Conservation (phyloP, 2,113 vertebrate genomes). For the Phocoena sinus region DNA sequence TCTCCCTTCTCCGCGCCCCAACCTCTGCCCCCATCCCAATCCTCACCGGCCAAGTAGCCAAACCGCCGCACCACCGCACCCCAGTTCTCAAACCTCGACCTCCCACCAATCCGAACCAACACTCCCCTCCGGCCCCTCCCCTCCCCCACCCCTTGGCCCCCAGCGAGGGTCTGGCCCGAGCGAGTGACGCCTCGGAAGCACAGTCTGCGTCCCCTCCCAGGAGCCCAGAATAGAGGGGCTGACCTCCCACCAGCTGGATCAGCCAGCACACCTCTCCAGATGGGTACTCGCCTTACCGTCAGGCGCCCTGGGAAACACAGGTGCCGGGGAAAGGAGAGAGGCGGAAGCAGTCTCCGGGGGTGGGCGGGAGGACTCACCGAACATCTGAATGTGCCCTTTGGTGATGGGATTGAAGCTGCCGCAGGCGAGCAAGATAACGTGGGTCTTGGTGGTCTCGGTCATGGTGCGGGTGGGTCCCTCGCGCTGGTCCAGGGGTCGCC, state of each 20-base stretch:
- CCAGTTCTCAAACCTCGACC: background rate
- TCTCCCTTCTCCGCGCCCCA: background rate
- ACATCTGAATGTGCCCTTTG: conserved; percentile 98
- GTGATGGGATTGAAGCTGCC: conserved; percentile 99
- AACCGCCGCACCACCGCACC: background rate
- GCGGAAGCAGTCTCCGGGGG: conserved; percentile 28
- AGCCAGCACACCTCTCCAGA: background rate
- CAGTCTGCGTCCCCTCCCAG: background rate
- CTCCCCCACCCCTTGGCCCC: conserved; percentile 15
- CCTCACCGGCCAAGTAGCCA: background rate
- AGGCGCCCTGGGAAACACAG: conserved; percentile 28
- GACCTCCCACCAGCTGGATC: background rate
- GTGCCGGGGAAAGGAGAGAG: background rate
- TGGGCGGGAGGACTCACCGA: conserved; percentile 85
- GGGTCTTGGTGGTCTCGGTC: conserved; percentile 93
- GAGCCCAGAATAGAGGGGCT: background rate
- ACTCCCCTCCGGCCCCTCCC: background rate
- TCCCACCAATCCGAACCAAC: background rate
- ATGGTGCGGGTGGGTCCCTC: conserved; percentile 76
- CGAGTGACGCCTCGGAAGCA: background rate
- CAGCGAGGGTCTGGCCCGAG: background rate
- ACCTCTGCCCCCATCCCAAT: background rate
- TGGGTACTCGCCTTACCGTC: conserved; percentile 18
- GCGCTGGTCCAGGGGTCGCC: background rate
- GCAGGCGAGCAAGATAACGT: conserved; percentile 95